Evolutionary conservation across 1,140 invertebrate genomes (phyloP).

Genomic region (Euschistus heros): DNA sequence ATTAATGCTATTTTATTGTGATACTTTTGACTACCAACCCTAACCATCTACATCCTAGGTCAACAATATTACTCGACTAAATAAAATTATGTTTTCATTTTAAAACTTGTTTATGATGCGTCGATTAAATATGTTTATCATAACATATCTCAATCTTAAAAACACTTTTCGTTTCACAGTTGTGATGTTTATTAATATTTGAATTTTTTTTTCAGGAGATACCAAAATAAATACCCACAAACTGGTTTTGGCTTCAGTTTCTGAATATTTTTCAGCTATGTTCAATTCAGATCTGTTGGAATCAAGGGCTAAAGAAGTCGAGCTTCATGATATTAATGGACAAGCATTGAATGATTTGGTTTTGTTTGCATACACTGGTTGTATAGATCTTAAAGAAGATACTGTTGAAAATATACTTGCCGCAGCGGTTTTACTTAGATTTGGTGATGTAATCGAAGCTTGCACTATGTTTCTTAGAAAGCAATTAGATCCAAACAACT

Average conservation of each 20-base stretch:
- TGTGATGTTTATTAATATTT: too few species aligned
- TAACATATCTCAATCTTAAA: too few species aligned
- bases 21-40: too few species aligned
- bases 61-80: too few species aligned
- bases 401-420: slow-evolving; percentile 76
- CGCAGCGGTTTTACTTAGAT: slow-evolving; percentile 75
- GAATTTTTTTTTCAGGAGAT: slow-evolving; percentile 34
- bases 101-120: too few species aligned
- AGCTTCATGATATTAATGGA: slow-evolving; percentile 68
- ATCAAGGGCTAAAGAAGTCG: slow-evolving; percentile 72
- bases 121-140: too few species aligned
- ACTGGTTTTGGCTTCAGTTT: slow-evolving; percentile 75
- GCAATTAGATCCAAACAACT: slow-evolving; percentile 87
- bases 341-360: slow-evolving; percentile 73
- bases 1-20: too few species aligned
- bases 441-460: slow-evolving; percentile 76
- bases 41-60: too few species aligned
- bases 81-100: too few species aligned
- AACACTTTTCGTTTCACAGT: too few species aligned
- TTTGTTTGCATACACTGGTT: slow-evolving; percentile 82
- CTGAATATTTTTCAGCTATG: slow-evolving; percentile 92
- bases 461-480: slow-evolving; percentile 81
- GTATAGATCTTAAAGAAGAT: slow-evolving; percentile 65
- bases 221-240: slow-evolving; percentile 53
- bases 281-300: slow-evolving; percentile 80